Conservation (phyloP, 2,113 vertebrate genomes). For the chimpanzee (Pan troglodytes) region NHGRI_mPanTro3-v2.1_pri NC_072414.2:87389001-87389500, state of each 20-base stretch:
- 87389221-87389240: not conserved
- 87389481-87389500: not conserved
- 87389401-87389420: not conserved
- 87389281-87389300: not conserved
- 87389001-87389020: constrained; percentile 43
- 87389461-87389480: not conserved
- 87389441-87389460: not conserved
- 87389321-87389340: not conserved
- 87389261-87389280: not conserved
- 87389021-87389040: constrained; percentile 56
- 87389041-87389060: constrained; percentile 59
- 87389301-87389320: too few species aligned
- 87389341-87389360: not conserved
- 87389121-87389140: not conserved
- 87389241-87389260: not conserved
- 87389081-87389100: not conserved
- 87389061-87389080: constrained; percentile 33
- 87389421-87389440: not conserved
- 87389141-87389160: not conserved
- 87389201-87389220: not conserved
- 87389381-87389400: not conserved
- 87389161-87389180: not conserved
- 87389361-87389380: not conserved
- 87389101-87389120: not conserved
- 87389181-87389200: not conserved